Conservation (phyloP, 2,113 vertebrate species). For the Pungitius pungitius region DNA sequence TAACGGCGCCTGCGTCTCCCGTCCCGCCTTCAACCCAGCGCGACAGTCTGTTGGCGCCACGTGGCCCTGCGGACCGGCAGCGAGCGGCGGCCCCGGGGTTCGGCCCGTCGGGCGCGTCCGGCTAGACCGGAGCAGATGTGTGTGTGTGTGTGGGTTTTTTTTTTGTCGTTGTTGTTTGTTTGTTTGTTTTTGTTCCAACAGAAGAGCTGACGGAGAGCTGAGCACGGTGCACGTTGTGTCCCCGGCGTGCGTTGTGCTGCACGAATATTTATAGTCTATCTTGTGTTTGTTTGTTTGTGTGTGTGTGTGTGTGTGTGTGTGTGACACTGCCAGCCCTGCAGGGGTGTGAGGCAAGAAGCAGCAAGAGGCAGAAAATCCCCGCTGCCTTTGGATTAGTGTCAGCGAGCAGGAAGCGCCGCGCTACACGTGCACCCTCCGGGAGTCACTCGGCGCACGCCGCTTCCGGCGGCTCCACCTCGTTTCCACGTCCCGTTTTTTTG, state of each 20-base stretch:
- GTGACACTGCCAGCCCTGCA: constrained; percentile 69
- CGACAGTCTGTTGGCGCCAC: constrained; percentile 67
- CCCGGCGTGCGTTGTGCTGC: constrained; percentile 46
- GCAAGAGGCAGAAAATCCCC: constrained; percentile 78
- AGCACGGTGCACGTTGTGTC: constrained; percentile 57
- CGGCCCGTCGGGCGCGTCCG: constrained; percentile 32
- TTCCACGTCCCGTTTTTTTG: constrained; percentile 12
- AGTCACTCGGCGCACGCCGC: constrained; percentile 36
- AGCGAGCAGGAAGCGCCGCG: constrained; percentile 69
- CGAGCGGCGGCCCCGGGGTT: neutral
- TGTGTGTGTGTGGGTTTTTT: constrained; percentile 44
- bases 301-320: constrained; percentile 54
- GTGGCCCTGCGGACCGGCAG: constrained; percentile 44
- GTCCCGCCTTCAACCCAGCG: constrained; percentile 53
- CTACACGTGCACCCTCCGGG: constrained; percentile 52
- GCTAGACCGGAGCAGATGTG: constrained; percentile 66
- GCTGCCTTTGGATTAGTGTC: constrained; percentile 78
- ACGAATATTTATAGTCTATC: constrained; percentile 71
- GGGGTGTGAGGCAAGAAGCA: constrained; percentile 79
- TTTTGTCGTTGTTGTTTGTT: constrained; percentile 1
- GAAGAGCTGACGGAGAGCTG: constrained; percentile 63
- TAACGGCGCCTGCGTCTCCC: constrained; percentile 60
- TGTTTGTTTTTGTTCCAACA: neutral
- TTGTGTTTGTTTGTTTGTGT: constrained; percentile 59
- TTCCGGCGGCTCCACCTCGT: constrained; percentile 20